Percentiles rank a stretch among this genome's conserved stretches.
phyloP scores from a whole-genome alignment of 2,888 invertebrate species.

The Aethes cnicana region DNA sequence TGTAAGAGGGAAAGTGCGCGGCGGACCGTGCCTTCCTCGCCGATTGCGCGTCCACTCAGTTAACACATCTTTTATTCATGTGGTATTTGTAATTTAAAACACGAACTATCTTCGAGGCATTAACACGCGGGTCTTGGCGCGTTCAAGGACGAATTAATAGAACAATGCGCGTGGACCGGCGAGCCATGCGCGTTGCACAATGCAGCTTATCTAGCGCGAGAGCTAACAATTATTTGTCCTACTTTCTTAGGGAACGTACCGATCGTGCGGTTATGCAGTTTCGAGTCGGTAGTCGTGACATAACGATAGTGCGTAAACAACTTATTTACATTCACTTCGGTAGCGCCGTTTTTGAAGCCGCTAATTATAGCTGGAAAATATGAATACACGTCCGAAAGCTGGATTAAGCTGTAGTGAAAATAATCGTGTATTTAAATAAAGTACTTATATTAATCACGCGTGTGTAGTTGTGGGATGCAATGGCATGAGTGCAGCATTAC shows the following conservation, averaged over 20 bases:
- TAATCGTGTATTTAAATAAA: neutral
- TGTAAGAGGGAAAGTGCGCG: constrained; percentile 73
- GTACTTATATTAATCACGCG: constrained; percentile 21
- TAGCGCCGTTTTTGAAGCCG: neutral
- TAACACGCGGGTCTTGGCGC: constrained; percentile 40
- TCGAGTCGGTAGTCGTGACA: constrained; percentile 58
- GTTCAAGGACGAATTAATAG: constrained; percentile 72
- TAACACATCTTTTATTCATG: constrained; percentile 18
- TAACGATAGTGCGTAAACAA: constrained; percentile 44
- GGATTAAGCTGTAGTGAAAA: no score
- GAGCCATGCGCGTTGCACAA: constrained; percentile 72
- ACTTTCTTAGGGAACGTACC: constrained; percentile 53
- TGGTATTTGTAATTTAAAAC: constrained; percentile 17
- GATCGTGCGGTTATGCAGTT: constrained; percentile 58
- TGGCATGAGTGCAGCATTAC: constrained; percentile 54
- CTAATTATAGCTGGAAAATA: neutral
- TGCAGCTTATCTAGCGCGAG: constrained; percentile 72
- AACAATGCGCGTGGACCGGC: constrained; percentile 58
- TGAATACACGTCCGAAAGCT: no score
- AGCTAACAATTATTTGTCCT: constrained; percentile 68
- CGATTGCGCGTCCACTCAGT: constrained; percentile 4
- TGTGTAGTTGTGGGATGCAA: constrained; percentile 45
- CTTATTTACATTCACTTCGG: constrained; percentile 45
- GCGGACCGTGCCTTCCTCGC: constrained; percentile 63
- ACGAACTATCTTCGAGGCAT: neutral